Evolutionary conservation across 2,888 invertebrate species (phyloP).

Genomic region (Idaea dimidiata): DNA sequence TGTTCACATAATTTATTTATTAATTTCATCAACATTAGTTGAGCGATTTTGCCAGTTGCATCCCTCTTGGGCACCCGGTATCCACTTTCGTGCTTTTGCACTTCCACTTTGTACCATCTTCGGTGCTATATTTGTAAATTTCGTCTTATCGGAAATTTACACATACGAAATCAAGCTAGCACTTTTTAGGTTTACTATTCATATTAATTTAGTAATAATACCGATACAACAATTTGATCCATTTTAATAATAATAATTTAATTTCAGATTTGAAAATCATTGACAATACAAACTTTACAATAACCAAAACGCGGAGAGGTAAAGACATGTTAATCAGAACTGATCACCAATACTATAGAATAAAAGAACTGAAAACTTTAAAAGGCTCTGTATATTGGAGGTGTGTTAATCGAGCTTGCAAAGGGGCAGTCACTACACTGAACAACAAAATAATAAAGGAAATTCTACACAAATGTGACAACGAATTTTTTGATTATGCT

Average conservation of each 20-base stretch:
- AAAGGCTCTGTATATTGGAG: background rate
- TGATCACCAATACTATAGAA: background rate
- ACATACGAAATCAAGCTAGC: no score
- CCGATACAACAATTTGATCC: background rate
- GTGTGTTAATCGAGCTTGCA: background rate
- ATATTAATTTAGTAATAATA: background rate
- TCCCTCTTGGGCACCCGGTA: no score
- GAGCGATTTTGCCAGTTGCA: no score
- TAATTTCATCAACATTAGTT: no score
- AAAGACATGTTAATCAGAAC: background rate
- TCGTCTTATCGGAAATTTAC: no score
- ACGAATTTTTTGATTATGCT: background rate
- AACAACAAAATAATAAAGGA: background rate
- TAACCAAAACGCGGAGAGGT: background rate
- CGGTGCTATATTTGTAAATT: no score
- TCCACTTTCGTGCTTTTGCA: no score
- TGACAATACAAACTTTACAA: background rate
- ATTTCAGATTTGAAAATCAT: background rate
- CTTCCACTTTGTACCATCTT: no score
- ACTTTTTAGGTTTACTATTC: no score
- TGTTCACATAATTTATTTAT: no score
- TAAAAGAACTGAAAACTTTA: background rate
- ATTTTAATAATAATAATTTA: background rate
- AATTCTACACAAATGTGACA: background rate
- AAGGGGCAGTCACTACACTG: background rate